Base-by-base conservation (phyloP, 2,797 vertebrate species). In the Falco columbarius region DNA sequence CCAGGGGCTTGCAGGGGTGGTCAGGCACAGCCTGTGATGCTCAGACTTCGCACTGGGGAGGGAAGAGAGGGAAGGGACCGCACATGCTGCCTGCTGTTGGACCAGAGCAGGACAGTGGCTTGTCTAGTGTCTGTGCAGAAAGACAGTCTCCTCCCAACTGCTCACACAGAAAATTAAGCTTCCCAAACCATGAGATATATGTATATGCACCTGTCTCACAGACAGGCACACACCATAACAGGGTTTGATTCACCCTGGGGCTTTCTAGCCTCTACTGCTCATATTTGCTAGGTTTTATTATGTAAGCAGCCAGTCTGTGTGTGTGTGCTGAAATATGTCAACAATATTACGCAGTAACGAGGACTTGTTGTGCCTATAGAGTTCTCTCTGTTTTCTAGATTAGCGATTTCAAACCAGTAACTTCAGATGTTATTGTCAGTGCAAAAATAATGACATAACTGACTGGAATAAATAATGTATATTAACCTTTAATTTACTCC, bases 331-430 rank as follows among this genome's bases (percentile, higher is more conserved):
- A 68, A 74, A 72, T 66, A 56, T 21, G 18, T 9, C 61, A 54
- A 34, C 3, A 72, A 68, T 51, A 74, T 58, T 29, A 47, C 10
- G 8, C 34, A 46, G 38, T 23, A 75, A 47, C 30, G 70, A 62
- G 66, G 51, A 75, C 75, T 56, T 72, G 49, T 34, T 1, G 12
- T 52, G 32, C 21, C 63, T 42, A 65, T 16, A 92, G 55, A 83
- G 5, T 52, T 59, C 84, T 65, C 62, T 15, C 23, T 75, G 27
- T 71, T 94, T 83, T 93, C 62, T 62, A 86, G 86, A 63, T 81
- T 70, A 90, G 21, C 51, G 65, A 95, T 81, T 90, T 84, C 23
- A 89, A 86, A 94, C 79, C 74, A 86, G 74, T 40, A 79, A 90
- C 75, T 94, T 95, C 85, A 93, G 54, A 42, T 81, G 44, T 49